A percentile compares a stretch with the other conserved stretches of the same genome.
Evolutionary conservation across 2,113 vertebrate species (phyloP).

Genomic region (human (Homo sapiens)): GRCh38 chr2:115351501-115352000

Average conservation of each 20-base stretch:
- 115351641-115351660: not conserved
- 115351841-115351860: not conserved
- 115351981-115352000: slow-evolving; percentile 10
- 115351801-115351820: not conserved
- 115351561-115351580: not conserved
- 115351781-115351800: not conserved
- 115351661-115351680: not conserved
- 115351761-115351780: not conserved
- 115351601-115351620: not conserved
- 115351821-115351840: not conserved
- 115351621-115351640: not conserved
- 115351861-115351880: not conserved
- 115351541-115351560: not conserved
- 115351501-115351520: too few species aligned
- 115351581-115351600: not conserved
- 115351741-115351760: not conserved
- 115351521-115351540: too few species aligned
- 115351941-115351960: not conserved
- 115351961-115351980: slow-evolving; percentile 27
- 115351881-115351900: not conserved
- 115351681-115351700: not conserved
- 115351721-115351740: not conserved
- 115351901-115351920: not conserved
- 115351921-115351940: not conserved
- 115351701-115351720: not conserved